These are phyloP conservation scores for Seriola rivoliana DNA, from an alignment of 2,113 vertebrate species.

Conservation along the genomic window DNA sequence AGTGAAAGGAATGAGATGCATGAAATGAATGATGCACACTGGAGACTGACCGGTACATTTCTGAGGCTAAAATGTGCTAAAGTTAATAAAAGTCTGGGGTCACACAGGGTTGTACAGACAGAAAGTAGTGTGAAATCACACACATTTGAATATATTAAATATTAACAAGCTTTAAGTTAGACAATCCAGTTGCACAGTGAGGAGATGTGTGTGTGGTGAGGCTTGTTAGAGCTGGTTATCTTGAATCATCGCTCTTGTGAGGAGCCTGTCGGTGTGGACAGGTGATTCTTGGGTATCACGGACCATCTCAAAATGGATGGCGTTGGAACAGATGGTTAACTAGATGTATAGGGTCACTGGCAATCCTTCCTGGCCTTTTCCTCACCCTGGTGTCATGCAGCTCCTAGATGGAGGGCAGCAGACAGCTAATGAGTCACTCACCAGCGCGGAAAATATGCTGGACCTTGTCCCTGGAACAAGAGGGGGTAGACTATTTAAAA, in stretches of 20 bases:
- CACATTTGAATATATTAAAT: slow-evolving; percentile 28
- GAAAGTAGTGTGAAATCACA: slow-evolving; percentile 7
- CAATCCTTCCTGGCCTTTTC: slow-evolving; percentile 51
- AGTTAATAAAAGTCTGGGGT: slow-evolving; percentile 11
- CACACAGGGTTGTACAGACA: slow-evolving; percentile 9
- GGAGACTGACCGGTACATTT: slow-evolving; percentile 10
- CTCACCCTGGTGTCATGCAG: slow-evolving; percentile 65
- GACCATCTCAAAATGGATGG: slow-evolving; percentile 17
- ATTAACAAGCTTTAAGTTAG: background rate
- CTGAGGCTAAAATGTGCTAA: background rate
- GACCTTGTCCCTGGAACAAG: slow-evolving; percentile 54
- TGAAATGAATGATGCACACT: slow-evolving; percentile 39
- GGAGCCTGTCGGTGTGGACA: background rate
- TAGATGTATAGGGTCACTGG: slow-evolving; percentile 56
- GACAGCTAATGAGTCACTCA: slow-evolving; percentile 60
- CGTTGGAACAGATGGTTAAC: slow-evolving; percentile 64
- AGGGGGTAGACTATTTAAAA: slow-evolving; percentile 33
- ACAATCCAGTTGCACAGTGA: background rate
- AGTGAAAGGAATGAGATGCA: slow-evolving; percentile 33
- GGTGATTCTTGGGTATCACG: slow-evolving; percentile 4
- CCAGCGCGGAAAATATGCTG: slow-evolving; percentile 62
- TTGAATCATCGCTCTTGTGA: background rate
- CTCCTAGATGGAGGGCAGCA: slow-evolving; percentile 55
- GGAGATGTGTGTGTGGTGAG: background rate
- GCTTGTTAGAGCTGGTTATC: slow-evolving; percentile 3